phyloP scores from a whole-genome alignment of 2,797 vertebrate species.

The Lateolabrax maculatus region DNA sequence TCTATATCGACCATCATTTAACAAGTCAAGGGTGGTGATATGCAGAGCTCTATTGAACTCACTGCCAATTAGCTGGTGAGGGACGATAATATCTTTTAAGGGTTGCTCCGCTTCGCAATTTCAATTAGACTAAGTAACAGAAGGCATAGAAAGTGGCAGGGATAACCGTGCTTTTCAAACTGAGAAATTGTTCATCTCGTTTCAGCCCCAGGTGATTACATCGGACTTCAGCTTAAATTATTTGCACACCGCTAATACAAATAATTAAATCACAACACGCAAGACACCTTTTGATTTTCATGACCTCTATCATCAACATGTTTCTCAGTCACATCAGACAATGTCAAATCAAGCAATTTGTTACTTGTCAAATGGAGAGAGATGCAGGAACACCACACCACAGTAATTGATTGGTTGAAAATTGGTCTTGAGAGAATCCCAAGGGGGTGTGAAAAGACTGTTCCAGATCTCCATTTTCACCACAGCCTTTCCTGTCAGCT shows the following conservation, averaged over 20 bases:
- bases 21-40: constrained; percentile 45
- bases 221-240: constrained; percentile 1
- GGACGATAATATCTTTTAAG: constrained; percentile 40
- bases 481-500: constrained; percentile 57
- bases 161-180: constrained; percentile 22
- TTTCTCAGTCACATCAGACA: constrained; percentile 33
- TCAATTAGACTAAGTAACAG: constrained; percentile 50
- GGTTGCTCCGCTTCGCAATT: constrained; percentile 11
- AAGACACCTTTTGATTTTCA: constrained; percentile 39
- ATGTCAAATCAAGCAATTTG: constrained; percentile 57
- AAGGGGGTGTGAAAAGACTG: constrained; percentile 63
- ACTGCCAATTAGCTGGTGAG: constrained; percentile 36
- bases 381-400: constrained; percentile 39
- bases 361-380: constrained; percentile 52
- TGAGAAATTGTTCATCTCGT: constrained; percentile 2
- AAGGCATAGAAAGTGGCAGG: constrained; percentile 22
- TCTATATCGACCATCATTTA: constrained; percentile 47
- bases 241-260: constrained; percentile 22
- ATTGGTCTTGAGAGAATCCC: constrained; percentile 62
- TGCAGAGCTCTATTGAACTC: constrained; percentile 44
- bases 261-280: constrained; percentile 34
- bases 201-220: constrained; percentile 25
- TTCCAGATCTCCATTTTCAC: constrained; percentile 66
- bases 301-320: constrained; percentile 31
- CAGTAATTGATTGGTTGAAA: constrained; percentile 66